Evolutionary conservation across 2,113 vertebrate genomes (phyloP).

Genomic region (Lampris megalopsis): DNA sequence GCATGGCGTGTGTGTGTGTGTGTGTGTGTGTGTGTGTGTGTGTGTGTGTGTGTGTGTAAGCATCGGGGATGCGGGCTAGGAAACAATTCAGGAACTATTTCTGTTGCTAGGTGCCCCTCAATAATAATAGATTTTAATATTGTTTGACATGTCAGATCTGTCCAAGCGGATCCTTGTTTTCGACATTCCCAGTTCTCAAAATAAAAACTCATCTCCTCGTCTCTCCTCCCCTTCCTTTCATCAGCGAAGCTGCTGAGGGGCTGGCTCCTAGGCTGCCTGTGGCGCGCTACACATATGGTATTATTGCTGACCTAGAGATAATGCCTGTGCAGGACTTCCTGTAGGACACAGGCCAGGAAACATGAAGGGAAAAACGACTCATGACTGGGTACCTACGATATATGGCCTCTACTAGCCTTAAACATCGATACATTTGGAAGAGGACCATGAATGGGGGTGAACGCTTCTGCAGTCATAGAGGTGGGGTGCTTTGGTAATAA

Average conservation of each 20-base stretch:
- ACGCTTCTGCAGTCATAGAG: no score
- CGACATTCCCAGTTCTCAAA: neutral
- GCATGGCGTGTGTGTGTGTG: no score
- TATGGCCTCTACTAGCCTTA: neutral
- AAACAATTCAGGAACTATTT: no score
- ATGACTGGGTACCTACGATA: conserved; percentile 5
- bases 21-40: neutral
- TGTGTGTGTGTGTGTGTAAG: neutral
- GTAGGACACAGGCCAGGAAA: conserved; percentile 19
- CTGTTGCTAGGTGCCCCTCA: no score
- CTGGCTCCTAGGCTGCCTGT: conserved; percentile 28
- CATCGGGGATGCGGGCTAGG: no score
- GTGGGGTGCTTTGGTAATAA: conserved; percentile 16
- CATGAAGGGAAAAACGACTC: conserved; percentile 8
- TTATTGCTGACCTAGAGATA: conserved; percentile 72
- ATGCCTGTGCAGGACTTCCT: neutral
- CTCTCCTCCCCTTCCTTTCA: neutral
- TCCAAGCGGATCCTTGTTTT: neutral
- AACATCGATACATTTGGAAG: neutral
- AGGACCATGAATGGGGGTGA: neutral
- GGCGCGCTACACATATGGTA: conserved; percentile 55
- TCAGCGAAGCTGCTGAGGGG: conserved; percentile 40
- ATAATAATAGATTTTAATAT: no score
- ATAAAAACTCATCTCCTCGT: no score
- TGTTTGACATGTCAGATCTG: no score